phyloP scores from a whole-genome alignment of 2,797 vertebrate species.

The Zenarchopterus dispar region DNA sequence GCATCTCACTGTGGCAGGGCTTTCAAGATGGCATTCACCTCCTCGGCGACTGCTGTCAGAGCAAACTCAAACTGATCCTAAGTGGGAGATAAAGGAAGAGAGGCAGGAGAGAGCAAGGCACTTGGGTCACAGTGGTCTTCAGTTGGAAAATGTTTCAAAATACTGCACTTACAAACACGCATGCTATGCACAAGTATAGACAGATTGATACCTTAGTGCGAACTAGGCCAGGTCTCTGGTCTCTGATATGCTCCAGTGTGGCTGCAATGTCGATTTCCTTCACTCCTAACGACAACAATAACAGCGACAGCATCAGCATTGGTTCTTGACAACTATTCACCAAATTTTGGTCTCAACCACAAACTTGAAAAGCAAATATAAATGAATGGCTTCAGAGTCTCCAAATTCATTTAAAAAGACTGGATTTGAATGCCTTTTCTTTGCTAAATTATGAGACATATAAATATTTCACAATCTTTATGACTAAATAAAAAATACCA shows the following conservation, averaged over 20 bases:
- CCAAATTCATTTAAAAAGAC: too few relatives aligned
- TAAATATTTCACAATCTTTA: too few relatives aligned
- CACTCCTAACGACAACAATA: constrained; percentile 83
- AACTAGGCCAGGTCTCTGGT: constrained; percentile 94
- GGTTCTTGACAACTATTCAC: background rate
- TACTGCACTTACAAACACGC: background rate
- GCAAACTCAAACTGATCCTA: constrained; percentile 99
- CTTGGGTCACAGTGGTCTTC: background rate
- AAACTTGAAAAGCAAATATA: background rate
- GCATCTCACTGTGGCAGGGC: constrained; percentile 91
- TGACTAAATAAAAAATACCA: too few relatives aligned
- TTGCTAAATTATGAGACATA: too few relatives aligned
- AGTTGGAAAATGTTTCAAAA: background rate
- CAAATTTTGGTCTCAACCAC: background rate
- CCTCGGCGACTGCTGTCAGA: constrained; percentile 94
- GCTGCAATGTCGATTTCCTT: constrained; percentile 99
- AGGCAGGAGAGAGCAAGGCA: background rate
- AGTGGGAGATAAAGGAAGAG: background rate
- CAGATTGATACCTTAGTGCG: constrained; percentile 89
- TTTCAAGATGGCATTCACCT: constrained; percentile 98
- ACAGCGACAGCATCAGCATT: background rate
- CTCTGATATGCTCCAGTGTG: constrained; percentile 93
- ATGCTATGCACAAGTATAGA: constrained; percentile 12
- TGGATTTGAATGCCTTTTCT: too few relatives aligned
- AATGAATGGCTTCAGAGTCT: background rate